A percentile compares a stretch with the other conserved stretches of the same genome.
phyloP scores from a whole-genome alignment of 2,113 vertebrate genomes.

The Dascyllus trimaculatus region DNA sequence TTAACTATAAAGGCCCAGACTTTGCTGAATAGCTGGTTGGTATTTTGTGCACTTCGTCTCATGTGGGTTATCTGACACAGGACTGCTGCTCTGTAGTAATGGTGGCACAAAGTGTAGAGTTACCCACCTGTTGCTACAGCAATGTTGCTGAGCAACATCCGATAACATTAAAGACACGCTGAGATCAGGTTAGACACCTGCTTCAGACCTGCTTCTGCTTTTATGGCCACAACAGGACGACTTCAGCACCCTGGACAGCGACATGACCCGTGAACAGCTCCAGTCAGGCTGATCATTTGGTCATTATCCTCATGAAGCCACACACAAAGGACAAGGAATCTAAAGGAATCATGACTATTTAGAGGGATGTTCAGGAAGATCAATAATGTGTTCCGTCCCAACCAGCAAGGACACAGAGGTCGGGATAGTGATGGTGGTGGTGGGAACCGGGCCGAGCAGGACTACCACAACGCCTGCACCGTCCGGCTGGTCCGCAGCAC shows the following conservation, averaged over 20 bases:
- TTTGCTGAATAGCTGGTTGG: neutral
- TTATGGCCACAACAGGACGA: neutral
- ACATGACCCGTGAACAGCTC: neutral
- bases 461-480: constrained; percentile 82
- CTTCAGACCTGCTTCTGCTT: constrained; percentile 21
- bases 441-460: constrained; percentile 57
- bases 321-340: neutral
- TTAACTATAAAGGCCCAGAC: neutral
- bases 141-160: constrained; percentile 70
- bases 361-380: constrained; percentile 83
- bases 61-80: constrained; percentile 57
- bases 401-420: constrained; percentile 73
- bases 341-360: constrained; percentile 11
- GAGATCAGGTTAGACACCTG: constrained; percentile 50
- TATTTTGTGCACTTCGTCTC: neutral
- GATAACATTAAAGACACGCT: constrained; percentile 36
- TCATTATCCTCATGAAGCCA: neutral
- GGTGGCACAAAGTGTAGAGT: constrained; percentile 61
- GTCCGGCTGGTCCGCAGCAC: constrained; percentile 93
- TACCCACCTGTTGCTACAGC: constrained; percentile 69
- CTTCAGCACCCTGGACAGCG: constrained; percentile 76
- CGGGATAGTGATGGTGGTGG: constrained; percentile 46
- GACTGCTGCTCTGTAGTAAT: constrained; percentile 52
- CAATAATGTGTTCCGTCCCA: constrained; percentile 89
- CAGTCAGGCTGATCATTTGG: neutral